Evolutionary conservation across 2,113 vertebrate genomes (phyloP), one percentile per base, ranked within the genome.

Genomic region (Saguinus midas): DNA sequence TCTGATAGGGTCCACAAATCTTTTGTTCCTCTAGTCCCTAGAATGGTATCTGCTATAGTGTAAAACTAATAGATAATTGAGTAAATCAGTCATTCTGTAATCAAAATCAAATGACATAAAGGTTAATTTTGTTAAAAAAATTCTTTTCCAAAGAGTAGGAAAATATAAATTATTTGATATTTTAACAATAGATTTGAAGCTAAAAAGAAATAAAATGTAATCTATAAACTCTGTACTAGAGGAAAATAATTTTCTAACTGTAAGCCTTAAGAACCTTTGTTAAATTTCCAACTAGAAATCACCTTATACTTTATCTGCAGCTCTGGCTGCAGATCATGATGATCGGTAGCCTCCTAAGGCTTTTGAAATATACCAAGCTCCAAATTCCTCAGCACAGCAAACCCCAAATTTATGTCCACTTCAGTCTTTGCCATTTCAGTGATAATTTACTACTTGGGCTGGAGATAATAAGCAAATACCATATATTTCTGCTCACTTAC

Each of bases 341-440:
- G 97, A 97, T 95, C 1, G 2, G 93, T 87, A 81, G 91, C 90
- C 96, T 98, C 98, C 95, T 70, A 87, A 93, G 94, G 76, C 70
- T 75, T 90, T 94, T 96, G 96, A 98, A 97, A 97, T 98, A 97
- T 40, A 90, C 96, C 70, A 50, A 73, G 95, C 89, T 87, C 72
- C 85, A 86, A 50, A 91, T 83, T 93, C 91, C 91, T 96, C 95
- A 73, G 83, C 81, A 91, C 76, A 82, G 96, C 95, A 87, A 95
- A 45, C 92, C 83, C 85, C 92, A 96, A 97, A 98, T 98, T 98
- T 97, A 97, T 97, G 95, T 95, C 95, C 93, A 90, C 97, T 96
- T 97, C 97, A 96, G 93, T 90, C 93, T 96, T 91, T 90, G 95
- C 94, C 93, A 89, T 93, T 97, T 93, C 97, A 40, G 83, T 55